Evolutionary conservation across 2,888 invertebrate genomes (phyloP).

Genomic region (Orchesellides sinensis): DNA sequence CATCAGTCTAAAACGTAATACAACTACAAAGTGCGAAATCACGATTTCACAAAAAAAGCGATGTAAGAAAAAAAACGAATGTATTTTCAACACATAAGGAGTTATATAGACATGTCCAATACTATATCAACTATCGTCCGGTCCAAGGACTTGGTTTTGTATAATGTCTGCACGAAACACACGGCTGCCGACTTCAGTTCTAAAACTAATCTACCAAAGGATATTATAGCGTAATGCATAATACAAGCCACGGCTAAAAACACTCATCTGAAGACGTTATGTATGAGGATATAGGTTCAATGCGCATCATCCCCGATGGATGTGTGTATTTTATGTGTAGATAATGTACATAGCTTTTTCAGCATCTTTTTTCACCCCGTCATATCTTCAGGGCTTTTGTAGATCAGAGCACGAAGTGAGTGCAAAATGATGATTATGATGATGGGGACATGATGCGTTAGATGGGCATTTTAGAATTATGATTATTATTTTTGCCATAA

Average conservation of each 20-base stretch:
- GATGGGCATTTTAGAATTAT: conserved; percentile 62
- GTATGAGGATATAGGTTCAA: too few relatives aligned
- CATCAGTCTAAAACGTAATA: conserved; percentile 26
- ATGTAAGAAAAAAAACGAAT: conserved; percentile 24
- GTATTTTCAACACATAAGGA: not conserved
- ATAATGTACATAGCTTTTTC: too few relatives aligned
- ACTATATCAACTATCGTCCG: not conserved
- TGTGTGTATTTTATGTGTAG: not conserved
- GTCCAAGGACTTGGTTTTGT: conserved; percentile 15
- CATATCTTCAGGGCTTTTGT: conserved; percentile 60
- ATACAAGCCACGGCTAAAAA: too few relatives aligned
- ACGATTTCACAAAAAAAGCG: conserved; percentile 65
- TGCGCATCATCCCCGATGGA: not conserved
- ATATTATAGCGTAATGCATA: too few relatives aligned
- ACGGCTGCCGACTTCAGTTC: conserved; percentile 12
- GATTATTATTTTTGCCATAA: conserved; percentile 66
- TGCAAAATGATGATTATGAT: conserved; percentile 56
- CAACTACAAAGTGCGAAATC: conserved; percentile 70
- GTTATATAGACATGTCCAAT: not conserved
- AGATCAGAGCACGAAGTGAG: conserved; percentile 62
- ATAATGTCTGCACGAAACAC: not conserved
- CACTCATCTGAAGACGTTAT: too few relatives aligned
- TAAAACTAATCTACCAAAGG: too few relatives aligned
- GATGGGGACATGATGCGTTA: conserved; percentile 65
- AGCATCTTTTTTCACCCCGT: conserved; percentile 35